Conservation (phyloP, 2,113 vertebrate species). For the Gobius niger region DNA sequence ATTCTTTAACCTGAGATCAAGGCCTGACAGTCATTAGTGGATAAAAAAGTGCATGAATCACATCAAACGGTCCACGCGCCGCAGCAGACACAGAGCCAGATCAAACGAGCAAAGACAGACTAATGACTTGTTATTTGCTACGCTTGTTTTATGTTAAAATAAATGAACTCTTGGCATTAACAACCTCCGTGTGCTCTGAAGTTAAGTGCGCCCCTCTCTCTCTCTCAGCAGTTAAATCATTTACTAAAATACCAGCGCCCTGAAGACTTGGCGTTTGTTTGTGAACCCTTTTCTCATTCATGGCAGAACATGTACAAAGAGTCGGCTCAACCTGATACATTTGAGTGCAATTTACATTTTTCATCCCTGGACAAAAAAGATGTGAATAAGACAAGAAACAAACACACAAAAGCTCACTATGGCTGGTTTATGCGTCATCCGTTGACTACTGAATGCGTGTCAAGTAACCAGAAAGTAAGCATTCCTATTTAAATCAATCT, state of each 20-base stretch:
- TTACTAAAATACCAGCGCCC: not conserved
- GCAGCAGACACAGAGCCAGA: constrained; percentile 9
- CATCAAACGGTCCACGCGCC: not conserved
- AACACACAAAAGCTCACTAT: not conserved
- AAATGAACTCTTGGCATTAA: constrained; percentile 2
- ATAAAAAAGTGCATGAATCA: constrained; percentile 13
- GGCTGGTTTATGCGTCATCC: not conserved
- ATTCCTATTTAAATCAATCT: not conserved
- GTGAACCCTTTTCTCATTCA: too few relatives aligned
- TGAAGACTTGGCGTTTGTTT: not conserved
- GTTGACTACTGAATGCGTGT: not conserved
- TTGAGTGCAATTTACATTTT: not conserved
- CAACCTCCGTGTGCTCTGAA: not conserved
- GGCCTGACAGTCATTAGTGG: not conserved
- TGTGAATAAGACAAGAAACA: not conserved
- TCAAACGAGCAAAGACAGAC: constrained; percentile 19
- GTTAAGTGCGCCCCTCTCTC: not conserved
- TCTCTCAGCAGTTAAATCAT: constrained; percentile 19
- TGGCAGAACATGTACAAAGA: constrained; percentile 5
- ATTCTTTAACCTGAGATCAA: constrained; percentile 16
- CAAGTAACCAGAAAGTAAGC: not conserved
- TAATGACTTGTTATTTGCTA: constrained; percentile 11
- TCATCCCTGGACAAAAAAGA: not conserved
- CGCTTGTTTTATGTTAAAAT: constrained; percentile 15
- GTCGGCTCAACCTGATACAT: not conserved